These are phyloP conservation scores for Rhyacophila evoluta DNA, from an alignment of 2,888 invertebrate species.

Conservation along the genomic window DNA sequence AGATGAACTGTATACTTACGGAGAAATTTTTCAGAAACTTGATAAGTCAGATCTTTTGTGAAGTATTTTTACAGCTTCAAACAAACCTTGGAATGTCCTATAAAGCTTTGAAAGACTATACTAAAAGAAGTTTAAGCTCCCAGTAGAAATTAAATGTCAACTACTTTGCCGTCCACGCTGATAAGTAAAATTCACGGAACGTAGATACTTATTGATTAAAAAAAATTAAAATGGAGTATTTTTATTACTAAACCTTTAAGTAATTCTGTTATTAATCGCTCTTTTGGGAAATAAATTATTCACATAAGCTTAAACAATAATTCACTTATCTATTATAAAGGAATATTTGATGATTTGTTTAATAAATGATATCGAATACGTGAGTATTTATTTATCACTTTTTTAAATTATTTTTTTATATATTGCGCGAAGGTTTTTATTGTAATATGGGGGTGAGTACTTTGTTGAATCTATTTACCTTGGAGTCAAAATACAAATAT, in stretches of 20 bases:
- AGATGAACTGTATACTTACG: background rate
- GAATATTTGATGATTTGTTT: no score
- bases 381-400: no score
- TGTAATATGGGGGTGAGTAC: no score
- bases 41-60: background rate
- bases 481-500: no score
- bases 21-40: background rate
- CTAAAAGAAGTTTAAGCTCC: background rate
- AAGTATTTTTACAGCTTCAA: conserved; percentile 8
- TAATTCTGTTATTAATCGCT: no score
- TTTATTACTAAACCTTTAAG: background rate
- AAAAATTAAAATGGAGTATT: background rate
- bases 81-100: background rate
- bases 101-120: conserved; percentile 11
- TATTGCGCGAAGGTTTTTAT: no score
- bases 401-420: no score
- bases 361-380: no score
- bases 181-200: background rate
- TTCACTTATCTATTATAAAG: no score
- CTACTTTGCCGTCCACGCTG: background rate
- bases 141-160: background rate
- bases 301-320: no score
- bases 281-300: no score
- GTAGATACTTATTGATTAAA: background rate
- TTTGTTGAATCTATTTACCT: no score